Base-by-base conservation (phyloP, 2,888 invertebrate species). In the Apantesis nais region DNA sequence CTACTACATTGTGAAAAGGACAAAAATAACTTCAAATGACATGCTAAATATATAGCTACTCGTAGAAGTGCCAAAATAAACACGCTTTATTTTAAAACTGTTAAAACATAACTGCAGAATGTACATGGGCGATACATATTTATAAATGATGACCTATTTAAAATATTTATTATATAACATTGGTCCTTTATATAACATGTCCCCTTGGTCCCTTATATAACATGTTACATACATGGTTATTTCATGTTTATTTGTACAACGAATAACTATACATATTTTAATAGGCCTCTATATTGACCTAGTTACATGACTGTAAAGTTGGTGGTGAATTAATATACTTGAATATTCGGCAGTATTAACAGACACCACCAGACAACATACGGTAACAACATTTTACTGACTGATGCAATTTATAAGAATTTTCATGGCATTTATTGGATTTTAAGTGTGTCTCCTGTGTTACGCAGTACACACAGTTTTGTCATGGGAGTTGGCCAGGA, bases 11-110 rank as follows among this genome's bases (percentile, higher is more conserved):
- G 70, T 60, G 37, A 71, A 75, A 74, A 52, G 55, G 16, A 62
- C 73, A 74, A 52, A 74, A 76, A 76, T 82, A 74, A 74, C 72
- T 70, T 71, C 63, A 72, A 72, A 82, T 74, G 72, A 74, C 70
- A 73, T 48, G 16, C 72, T 75, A 48, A 34, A 65, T 73, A 58
- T 79, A 73, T 78, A 72, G 75, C 75, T 62, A 73, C 73, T 76
- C 73, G 75, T 73, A 68, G 73, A 75, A 76, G 76, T 79, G 78
- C 83, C 80, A 82, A 85, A 85, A 83, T 81, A 83, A 83, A 83
- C 83, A 79, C 61, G 68, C 62, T 68, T 65, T 83, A 83, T 85
- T 85, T 86, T 78, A 81, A 81, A 74, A 74, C 44, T 52, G 64
- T 70, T 71, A 70, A 77, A 79, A 71, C 75, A 73, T 79, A 74